These are phyloP conservation scores for Bradynema listronoti DNA, from an alignment of 1,140 invertebrate genomes.

Conservation along the genomic window DNA sequence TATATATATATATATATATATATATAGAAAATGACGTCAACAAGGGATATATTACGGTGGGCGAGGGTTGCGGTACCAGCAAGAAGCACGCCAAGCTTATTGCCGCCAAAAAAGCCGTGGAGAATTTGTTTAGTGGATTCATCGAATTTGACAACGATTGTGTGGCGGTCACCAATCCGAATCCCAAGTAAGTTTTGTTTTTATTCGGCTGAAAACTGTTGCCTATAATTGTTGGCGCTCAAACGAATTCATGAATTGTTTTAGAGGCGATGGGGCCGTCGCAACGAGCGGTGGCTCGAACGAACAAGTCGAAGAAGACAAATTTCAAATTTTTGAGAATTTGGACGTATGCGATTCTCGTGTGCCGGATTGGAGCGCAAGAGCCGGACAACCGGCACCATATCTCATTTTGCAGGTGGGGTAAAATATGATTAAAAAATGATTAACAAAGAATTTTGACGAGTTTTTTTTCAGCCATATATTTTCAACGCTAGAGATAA, in stretches of 20 bases:
- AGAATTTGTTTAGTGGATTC: constrained; percentile 30
- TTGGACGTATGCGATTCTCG: constrained; percentile 34
- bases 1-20: too few relatives aligned
- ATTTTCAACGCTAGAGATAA: not conserved
- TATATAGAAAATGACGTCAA: too few relatives aligned
- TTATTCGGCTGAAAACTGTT: constrained; percentile 15
- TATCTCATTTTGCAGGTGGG: constrained; percentile 27
- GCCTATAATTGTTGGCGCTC: not conserved
- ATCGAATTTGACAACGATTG: constrained; percentile 33
- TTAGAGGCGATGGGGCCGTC: too few relatives aligned
- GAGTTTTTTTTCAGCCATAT: not conserved
- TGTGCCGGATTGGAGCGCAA: constrained; percentile 37
- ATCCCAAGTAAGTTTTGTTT: not conserved
- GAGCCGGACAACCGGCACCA: constrained; percentile 20
- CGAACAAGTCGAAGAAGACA: too few relatives aligned
- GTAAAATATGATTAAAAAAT: not conserved
- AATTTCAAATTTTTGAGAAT: constrained; percentile 35
- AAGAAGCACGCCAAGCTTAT: constrained; percentile 44
- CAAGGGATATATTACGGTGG: constrained; percentile 27
- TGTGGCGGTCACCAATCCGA: constrained; percentile 19
- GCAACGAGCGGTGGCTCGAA: not conserved
- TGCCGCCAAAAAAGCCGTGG: constrained; percentile 34
- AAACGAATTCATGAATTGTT: too few relatives aligned
- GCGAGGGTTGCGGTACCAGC: constrained; percentile 33
- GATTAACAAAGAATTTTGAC: not conserved